A percentile compares a stretch with the other conserved stretches of the same genome.
phyloP scores from a whole-genome alignment of 2,113 vertebrate genomes.

The Mormyrus lacerda region DNA sequence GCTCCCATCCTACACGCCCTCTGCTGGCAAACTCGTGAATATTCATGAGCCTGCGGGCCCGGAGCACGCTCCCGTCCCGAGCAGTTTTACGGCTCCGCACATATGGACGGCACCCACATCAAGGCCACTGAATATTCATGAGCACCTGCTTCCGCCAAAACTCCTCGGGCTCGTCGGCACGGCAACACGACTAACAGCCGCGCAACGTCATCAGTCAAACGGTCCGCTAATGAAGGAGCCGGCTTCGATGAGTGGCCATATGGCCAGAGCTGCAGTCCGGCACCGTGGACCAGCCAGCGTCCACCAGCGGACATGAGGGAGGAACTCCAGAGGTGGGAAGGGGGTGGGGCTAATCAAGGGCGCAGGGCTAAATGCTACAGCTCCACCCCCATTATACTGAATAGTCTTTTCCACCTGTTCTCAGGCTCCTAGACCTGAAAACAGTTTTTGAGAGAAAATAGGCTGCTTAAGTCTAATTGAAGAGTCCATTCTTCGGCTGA shows the following conservation, averaged over 20 bases:
- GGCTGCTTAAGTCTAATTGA: neutral
- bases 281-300: neutral
- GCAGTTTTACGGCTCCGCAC: slow-evolving; percentile 1
- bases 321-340: neutral
- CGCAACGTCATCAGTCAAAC: neutral
- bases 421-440: neutral
- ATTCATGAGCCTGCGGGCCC: slow-evolving; percentile 6
- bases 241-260: neutral
- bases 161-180: neutral
- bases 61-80: neutral
- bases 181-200: neutral
- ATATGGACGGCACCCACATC: slow-evolving; percentile 12
- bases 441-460: neutral
- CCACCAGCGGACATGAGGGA: neutral
- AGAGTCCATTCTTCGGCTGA: neutral
- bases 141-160: slow-evolving; percentile 15
- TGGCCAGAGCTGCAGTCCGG: neutral
- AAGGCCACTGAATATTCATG: slow-evolving; percentile 15
- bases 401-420: neutral
- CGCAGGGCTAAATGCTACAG: neutral
- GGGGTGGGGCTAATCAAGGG: neutral
- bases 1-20: neutral
- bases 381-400: neutral
- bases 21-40: neutral
- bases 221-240: slow-evolving; percentile 3